Percentiles rank a stretch among this genome's conserved stretches.
These are phyloP conservation scores for Sciurus carolinensis DNA, from an alignment of 2,797 vertebrate species.

Conservation along the genomic window DNA sequence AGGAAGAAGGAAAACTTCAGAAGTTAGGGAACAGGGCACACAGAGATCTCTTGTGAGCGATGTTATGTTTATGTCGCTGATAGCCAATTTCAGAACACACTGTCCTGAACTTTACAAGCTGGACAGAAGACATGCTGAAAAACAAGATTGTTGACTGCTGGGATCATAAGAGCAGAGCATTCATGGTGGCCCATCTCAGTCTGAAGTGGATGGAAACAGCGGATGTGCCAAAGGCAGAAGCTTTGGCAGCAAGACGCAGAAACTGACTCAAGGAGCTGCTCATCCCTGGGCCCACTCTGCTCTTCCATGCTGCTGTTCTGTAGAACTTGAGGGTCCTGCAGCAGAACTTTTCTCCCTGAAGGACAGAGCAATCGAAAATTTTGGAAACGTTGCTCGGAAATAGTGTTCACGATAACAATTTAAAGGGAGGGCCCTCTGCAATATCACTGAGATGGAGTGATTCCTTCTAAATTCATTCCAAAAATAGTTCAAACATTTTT, in stretches of 20 bases:
- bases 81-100: not conserved
- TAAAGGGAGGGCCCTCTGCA: not conserved
- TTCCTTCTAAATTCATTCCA: conserved; percentile 6
- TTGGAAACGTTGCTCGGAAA: not conserved
- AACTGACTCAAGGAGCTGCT: no score
- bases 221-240: accelerated
- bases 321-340: not conserved
- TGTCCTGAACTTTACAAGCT: not conserved
- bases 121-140: not conserved
- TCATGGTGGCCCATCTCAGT: not conserved
- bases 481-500: not conserved
- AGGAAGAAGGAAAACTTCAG: not conserved
- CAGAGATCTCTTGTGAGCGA: not conserved
- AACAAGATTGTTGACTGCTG: conserved; percentile 1
- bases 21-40: not conserved
- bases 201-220: not conserved
- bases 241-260: not conserved
- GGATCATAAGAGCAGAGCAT: not conserved
- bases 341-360: not conserved
- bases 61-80: not conserved
- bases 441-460: not conserved
- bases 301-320: not conserved
- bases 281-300: not conserved
- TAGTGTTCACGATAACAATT: not conserved
- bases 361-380: not conserved